These are phyloP conservation scores for Muscidifurax raptorellus DNA, from an alignment of 1,140 invertebrate genomes.

Conservation along the genomic window DNA sequence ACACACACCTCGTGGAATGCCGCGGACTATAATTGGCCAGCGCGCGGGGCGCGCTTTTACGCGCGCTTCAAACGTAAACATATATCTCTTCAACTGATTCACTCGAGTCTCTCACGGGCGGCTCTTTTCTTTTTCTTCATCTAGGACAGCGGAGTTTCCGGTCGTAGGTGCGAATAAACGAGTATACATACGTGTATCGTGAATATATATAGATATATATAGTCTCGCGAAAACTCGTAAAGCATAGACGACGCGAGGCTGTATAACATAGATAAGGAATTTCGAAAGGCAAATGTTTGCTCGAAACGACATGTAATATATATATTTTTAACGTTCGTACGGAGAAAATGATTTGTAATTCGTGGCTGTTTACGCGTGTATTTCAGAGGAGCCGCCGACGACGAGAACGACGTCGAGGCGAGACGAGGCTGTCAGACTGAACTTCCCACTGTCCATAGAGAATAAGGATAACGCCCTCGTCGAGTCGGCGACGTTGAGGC, in stretches of 20 bases:
- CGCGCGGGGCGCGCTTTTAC: not conserved
- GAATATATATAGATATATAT: too few species aligned
- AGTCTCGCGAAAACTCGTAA: not conserved
- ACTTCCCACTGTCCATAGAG: conserved; percentile 2
- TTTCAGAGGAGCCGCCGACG: not conserved
- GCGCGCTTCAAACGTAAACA: not conserved
- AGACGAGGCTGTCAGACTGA: conserved; percentile 17
- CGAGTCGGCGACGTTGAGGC: conserved; percentile 44
- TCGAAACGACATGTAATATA: too few species aligned
- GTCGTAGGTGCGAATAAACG: not conserved
- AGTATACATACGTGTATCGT: not conserved
- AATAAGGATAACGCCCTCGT: not conserved
- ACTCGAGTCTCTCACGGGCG: not conserved
- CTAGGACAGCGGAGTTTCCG: not conserved
- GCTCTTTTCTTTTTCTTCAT: not conserved
- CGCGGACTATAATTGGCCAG: not conserved
- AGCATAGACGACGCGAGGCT: not conserved
- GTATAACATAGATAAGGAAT: not conserved
- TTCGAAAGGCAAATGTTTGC: not conserved
- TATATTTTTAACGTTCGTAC: not conserved
- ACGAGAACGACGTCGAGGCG: too few species aligned
- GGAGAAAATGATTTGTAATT: not conserved
- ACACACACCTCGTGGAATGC: not conserved
- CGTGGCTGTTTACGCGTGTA: not conserved
- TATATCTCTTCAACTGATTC: not conserved